Base-by-base conservation (phyloP, 2,113 vertebrate genomes). In the Sinocyclocheilus grahami region DNA sequence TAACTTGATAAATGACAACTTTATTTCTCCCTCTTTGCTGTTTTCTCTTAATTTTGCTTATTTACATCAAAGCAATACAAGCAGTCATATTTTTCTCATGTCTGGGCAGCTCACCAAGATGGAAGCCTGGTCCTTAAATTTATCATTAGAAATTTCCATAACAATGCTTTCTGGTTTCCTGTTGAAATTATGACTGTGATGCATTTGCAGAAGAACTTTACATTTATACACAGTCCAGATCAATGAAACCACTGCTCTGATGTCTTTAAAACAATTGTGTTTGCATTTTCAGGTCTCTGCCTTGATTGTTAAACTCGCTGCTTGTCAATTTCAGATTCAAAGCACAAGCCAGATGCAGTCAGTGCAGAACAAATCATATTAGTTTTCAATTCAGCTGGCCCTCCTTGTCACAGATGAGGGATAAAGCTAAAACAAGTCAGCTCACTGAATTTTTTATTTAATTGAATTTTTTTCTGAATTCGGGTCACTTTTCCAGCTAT, bases 81-180 rank as follows among this genome's bases (percentile, higher is more conserved):
- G 74, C 67, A 63, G 85, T 80, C 16, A 48, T 91, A 75, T 75
- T 75, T 46, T 24, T 4, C 5, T 87, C 88, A 83, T 89, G 86
- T 37, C 88, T 82, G 85, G 83, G 89, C 84, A 84, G 79, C 69
- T 53, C 33, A 91, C 89, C 86, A 90, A 92, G 89, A 89, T 88
- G 72, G 22, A 91, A 89, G 90, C 85, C 78, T 30, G 82, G 90
- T 91, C 60, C 82, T 91, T 85, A 88, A 87, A 92, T 92, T 85
- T 90, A 91, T 89, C 82, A 88, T 85, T 65, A 86, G 89, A 90
- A 84, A 91, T 91, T 90, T 90, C 91, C 62, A 91, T 88, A 85
- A 82, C 89, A 90, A 88, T 92, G 87, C 90, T 92, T 91, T 90
- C 89, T 90, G 83, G 86, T 90, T 69, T 0, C 18, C 51, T 90